These are phyloP conservation scores for Amaurobius ferox DNA, from an alignment of 2,888 invertebrate genomes.

Conservation along the genomic window DNA sequence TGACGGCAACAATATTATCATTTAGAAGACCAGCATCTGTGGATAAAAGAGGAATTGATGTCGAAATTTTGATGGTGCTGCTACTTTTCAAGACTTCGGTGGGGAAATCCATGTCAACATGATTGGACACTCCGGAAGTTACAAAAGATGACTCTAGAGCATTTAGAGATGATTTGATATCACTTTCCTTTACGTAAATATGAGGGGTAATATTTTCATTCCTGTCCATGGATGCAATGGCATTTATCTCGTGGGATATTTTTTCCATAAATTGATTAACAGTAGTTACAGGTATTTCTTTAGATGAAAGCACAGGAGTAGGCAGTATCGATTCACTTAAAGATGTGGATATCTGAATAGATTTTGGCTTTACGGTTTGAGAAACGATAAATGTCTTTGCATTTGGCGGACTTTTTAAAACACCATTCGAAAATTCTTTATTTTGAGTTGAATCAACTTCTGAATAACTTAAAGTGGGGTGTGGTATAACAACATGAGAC, in stretches of 20 bases:
- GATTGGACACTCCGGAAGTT: background rate
- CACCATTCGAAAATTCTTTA: background rate
- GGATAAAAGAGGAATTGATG: conserved; percentile 7
- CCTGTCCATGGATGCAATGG: background rate
- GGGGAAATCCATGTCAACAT: conserved; percentile 14
- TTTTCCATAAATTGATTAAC: background rate
- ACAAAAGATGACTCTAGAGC: conserved; percentile 27
- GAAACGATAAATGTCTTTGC: background rate
- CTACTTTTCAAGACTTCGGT: conserved; percentile 51
- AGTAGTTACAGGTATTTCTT: background rate
- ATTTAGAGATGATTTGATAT: background rate
- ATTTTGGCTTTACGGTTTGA: background rate
- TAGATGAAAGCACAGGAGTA: background rate
- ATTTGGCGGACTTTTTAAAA: background rate
- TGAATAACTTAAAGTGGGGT: conserved; percentile 34
- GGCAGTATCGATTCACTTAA: background rate
- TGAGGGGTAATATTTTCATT: background rate
- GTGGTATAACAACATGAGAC: conserved; percentile 80
- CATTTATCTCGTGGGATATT: background rate
- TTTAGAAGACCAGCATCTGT: conserved; percentile 25
- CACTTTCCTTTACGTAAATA: background rate
- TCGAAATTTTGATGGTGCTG: background rate
- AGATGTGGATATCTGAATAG: background rate
- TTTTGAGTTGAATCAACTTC: conserved; percentile 11
- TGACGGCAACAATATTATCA: conserved; percentile 34